Conservation (phyloP, 2,888 invertebrate species). For the Dolomedes plantarius region DNA sequence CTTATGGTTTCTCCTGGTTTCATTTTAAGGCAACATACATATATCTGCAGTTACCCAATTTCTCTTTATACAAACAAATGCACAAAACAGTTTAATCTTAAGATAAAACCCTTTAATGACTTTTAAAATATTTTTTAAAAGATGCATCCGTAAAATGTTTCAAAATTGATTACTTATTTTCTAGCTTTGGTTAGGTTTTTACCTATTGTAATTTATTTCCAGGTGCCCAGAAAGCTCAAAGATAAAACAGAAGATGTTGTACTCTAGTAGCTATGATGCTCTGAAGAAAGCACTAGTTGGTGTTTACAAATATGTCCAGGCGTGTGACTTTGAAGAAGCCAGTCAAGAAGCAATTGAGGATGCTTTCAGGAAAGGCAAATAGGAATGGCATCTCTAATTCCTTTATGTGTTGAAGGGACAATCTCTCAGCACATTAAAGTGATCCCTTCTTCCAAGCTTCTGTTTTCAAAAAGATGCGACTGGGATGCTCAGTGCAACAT, state of each 20-base stretch:
- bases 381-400: slow-evolving; percentile 29
- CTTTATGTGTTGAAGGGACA: slow-evolving; percentile 59
- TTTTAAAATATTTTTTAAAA: too few relatives aligned
- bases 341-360: slow-evolving; percentile 74
- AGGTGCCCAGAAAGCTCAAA: slow-evolving; percentile 97
- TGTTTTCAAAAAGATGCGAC: slow-evolving; percentile 67
- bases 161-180: too few relatives aligned
- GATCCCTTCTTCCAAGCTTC: slow-evolving; percentile 71
- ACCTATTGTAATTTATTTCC: slow-evolving; percentile 71
- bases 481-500: slow-evolving; percentile 71
- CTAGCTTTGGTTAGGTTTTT: too few relatives aligned
- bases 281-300: slow-evolving; percentile 97
- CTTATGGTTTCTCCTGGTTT: too few relatives aligned
- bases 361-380: slow-evolving; percentile 73
- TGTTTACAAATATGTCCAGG: slow-evolving; percentile 95
- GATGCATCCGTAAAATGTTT: too few relatives aligned
- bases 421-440: slow-evolving; percentile 64
- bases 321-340: slow-evolving; percentile 77
- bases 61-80: too few relatives aligned
- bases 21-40: too few relatives aligned
- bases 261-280: slow-evolving; percentile 96
- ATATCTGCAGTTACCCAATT: too few relatives aligned
- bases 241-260: slow-evolving; percentile 88
- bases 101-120: too few relatives aligned
- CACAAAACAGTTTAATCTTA: too few relatives aligned